A percentile compares a stretch with the other conserved stretches of the same genome.
Conservation (phyloP, 2,888 invertebrate species). For the Rhagonycha lutea region DNA sequence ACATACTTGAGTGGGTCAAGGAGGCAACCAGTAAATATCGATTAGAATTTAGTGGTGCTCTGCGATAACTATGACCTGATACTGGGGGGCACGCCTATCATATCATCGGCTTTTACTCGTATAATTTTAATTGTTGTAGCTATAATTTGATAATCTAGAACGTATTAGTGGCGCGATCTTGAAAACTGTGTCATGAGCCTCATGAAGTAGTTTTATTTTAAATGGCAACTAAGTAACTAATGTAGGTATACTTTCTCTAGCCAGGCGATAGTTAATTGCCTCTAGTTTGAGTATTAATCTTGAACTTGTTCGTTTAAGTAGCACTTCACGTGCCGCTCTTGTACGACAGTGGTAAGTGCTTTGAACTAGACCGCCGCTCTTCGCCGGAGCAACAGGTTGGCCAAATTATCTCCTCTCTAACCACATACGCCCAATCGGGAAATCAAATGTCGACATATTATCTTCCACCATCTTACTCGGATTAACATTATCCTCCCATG, state of each 20-base stretch:
- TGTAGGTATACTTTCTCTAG: background rate
- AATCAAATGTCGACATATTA: conserved; percentile 13
- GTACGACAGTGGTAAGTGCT: background rate
- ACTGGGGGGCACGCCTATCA: background rate
- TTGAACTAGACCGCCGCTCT: conserved; percentile 2
- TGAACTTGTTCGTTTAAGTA: conserved; percentile 1
- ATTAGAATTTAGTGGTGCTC: conserved; percentile 10
- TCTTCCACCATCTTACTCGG: conserved; percentile 12
- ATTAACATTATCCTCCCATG: conserved; percentile 6
- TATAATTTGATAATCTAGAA: background rate
- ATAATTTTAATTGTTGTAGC: background rate
- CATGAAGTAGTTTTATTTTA: background rate
- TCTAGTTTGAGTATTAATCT: background rate
- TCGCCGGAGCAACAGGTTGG: conserved; percentile 17
- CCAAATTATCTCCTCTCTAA: conserved; percentile 13
- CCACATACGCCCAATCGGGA: conserved; percentile 11
- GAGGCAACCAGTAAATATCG: conserved; percentile 37
- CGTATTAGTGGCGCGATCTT: background rate
- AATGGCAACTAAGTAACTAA: background rate
- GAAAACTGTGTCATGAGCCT: background rate
- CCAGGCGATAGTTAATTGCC: background rate
- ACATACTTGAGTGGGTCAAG: conserved; percentile 53
- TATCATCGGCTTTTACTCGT: background rate
- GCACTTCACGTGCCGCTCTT: conserved; percentile 3
- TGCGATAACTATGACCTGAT: conserved; percentile 17